Percentiles rank a stretch among this genome's conserved stretches.
These are phyloP conservation scores for Campoletis sonorensis DNA, from an alignment of 1,140 invertebrate genomes.

Conservation along the genomic window DNA sequence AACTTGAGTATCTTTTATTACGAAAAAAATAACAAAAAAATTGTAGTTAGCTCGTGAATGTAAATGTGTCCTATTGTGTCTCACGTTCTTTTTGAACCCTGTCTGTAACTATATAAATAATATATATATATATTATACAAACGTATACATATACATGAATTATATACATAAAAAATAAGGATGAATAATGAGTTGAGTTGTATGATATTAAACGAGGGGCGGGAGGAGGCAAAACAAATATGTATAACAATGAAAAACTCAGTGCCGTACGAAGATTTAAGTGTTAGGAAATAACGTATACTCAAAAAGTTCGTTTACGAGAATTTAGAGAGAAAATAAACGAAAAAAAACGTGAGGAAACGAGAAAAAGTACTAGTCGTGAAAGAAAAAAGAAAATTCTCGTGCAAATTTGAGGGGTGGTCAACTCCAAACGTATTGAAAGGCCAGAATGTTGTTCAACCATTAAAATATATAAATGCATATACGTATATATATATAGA, in stretches of 20 bases:
- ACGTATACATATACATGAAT: conserved; percentile 50
- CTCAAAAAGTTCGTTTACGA: conserved; percentile 15
- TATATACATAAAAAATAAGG: conserved; percentile 35
- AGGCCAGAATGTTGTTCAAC: conserved; percentile 72
- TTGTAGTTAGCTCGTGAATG: conserved; percentile 50
- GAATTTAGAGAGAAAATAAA: neutral
- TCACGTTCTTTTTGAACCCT: conserved; percentile 54
- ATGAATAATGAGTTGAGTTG: conserved; percentile 53
- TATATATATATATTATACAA: conserved; percentile 57
- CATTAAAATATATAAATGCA: conserved; percentile 49
- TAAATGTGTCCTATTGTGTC: conserved; percentile 58
- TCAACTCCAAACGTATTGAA: conserved; percentile 59
- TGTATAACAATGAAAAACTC: conserved; percentile 16
- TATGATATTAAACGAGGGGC: conserved; percentile 50
- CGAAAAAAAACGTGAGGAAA: neutral
- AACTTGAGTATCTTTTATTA: conserved; percentile 60
- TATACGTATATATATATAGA: conserved; percentile 30
- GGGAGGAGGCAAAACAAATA: neutral
- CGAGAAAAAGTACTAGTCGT: neutral
- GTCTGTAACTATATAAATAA: conserved; percentile 63
- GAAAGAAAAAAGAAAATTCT: conserved; percentile 1
- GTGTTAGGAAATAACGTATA: conserved; percentile 19
- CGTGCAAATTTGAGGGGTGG: neutral
- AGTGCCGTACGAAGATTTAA: conserved; percentile 31
- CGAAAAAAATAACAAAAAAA: conserved; percentile 51